Evolutionary conservation across 2,797 vertebrate genomes (phyloP).

Genomic region (Potorous gilbertii): DNA sequence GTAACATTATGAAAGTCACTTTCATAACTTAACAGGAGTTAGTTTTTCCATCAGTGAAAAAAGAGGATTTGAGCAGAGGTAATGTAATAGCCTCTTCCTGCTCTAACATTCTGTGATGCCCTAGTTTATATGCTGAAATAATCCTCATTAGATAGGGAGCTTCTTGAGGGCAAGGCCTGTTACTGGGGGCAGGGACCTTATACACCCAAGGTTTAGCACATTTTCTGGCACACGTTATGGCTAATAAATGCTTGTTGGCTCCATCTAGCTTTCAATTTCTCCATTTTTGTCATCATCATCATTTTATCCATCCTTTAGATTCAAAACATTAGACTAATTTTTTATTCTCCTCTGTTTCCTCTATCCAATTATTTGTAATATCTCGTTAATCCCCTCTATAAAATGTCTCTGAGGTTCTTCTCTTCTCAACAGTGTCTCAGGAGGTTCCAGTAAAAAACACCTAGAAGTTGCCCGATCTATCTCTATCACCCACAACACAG

Average conservation of each 20-base stretch:
- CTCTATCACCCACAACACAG: background rate
- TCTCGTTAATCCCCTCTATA: background rate
- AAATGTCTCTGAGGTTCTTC: background rate
- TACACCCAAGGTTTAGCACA: background rate
- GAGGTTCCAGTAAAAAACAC: background rate
- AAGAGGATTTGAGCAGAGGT: slow-evolving; percentile 10
- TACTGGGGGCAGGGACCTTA: background rate
- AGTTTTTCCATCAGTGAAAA: slow-evolving; percentile 32
- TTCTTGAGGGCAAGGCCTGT: background rate
- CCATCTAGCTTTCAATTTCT: background rate
- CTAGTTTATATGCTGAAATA: background rate
- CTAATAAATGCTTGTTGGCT: background rate
- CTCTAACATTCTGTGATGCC: background rate
- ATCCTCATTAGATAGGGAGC: background rate
- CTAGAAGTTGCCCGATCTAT: background rate
- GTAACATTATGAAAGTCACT: background rate
- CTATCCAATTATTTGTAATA: background rate
- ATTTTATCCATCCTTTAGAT: background rate
- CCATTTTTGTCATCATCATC: background rate
- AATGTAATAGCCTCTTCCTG: background rate
- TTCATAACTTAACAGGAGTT: background rate
- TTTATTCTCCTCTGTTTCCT: background rate
- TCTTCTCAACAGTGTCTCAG: background rate
- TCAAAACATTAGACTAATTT: background rate
- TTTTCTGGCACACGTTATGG: background rate